Conservation (phyloP, 2,888 invertebrate genomes). For the Nephrotoma guestfalica region DNA sequence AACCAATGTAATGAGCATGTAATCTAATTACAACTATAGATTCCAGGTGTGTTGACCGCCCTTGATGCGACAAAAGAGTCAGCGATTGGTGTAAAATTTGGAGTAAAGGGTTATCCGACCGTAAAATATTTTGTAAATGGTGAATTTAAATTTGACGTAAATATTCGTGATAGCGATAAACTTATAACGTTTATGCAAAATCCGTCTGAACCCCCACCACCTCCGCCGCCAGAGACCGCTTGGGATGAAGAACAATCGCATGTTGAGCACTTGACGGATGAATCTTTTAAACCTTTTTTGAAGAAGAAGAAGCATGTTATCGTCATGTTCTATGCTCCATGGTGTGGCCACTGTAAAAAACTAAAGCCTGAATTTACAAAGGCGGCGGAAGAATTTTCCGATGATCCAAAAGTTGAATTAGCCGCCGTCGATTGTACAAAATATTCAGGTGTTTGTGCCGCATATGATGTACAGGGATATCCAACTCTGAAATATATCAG, state of each 20-base stretch:
- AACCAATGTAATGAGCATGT: not conserved
- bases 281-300: conserved; percentile 55
- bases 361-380: conserved; percentile 67
- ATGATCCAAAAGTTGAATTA: conserved; percentile 62
- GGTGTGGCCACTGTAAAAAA: conserved; percentile 85
- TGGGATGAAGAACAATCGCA: conserved; percentile 65
- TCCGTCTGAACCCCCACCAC: conserved; percentile 72
- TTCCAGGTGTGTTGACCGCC: conserved; percentile 63
- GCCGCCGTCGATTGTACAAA: conserved; percentile 73
- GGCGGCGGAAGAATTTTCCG: conserved; percentile 60
- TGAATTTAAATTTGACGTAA: conserved; percentile 62
- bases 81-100: conserved; percentile 48
- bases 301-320: conserved; percentile 77
- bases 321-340: conserved; percentile 87
- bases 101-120: conserved; percentile 66
- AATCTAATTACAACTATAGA: conserved; percentile 25
- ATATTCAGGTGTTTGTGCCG: conserved; percentile 45
- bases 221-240: conserved; percentile 63
- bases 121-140: conserved; percentile 66
- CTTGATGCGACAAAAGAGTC: conserved; percentile 72
- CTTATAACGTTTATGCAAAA: conserved; percentile 72
- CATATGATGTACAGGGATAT: conserved; percentile 63
- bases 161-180: conserved; percentile 58
- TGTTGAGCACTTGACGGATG: conserved; percentile 61
- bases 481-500: conserved; percentile 79